Evolutionary conservation across 2,888 invertebrate genomes (phyloP), one percentile per base, ranked within the genome.

Genomic region (Sturmia bella): DNA sequence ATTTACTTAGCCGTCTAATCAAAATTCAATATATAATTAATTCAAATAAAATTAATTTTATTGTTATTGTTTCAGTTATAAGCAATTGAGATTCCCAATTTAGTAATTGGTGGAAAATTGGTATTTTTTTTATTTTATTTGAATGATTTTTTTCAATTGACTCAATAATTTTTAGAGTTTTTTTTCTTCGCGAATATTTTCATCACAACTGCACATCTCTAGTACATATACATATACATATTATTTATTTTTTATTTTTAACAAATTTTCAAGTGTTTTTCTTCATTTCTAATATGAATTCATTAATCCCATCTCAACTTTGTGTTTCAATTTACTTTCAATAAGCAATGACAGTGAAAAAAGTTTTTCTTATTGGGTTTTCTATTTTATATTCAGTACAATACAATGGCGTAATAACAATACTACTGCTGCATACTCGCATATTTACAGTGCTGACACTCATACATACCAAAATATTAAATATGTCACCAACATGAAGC

Each of bases 331-430:
- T 82, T 82, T 82, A 82, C 66, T 66, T 78, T 74, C 82, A 82
- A 82, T 82, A 82, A 74, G 74, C 74, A 82, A 78, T 82, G 74
- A 78, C 74, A 78, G 77, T 82, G 73, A 73, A 82, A 82, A 77
- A 82, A 74, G 64, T 73, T 78, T n/a, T 52, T 76, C 61, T 45
- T 76, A 69, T 61, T 54, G 76, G 54, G 15, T 48, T 13, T 39
- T 56, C 15, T 39, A 32, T 39, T 69, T 76, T 39, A 45, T 39
- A 76, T 45, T 69, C 69, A 76, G 54, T 76, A 69, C 41, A 59
- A 32, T 32, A 68, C 73, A 50, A 72, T 57, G 39, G 45, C 52
- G 39, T 11, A 68, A 74, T 61, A 57, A 52, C 13, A 66, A 64
- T 41, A 39, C 7, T 37, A 17, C 7, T 37, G 24, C 0, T 17